Evolutionary conservation across 2,113 vertebrate species (phyloP), one percentile per base, ranked within the genome.

Genomic region (Notarius lentiginosus): DNA sequence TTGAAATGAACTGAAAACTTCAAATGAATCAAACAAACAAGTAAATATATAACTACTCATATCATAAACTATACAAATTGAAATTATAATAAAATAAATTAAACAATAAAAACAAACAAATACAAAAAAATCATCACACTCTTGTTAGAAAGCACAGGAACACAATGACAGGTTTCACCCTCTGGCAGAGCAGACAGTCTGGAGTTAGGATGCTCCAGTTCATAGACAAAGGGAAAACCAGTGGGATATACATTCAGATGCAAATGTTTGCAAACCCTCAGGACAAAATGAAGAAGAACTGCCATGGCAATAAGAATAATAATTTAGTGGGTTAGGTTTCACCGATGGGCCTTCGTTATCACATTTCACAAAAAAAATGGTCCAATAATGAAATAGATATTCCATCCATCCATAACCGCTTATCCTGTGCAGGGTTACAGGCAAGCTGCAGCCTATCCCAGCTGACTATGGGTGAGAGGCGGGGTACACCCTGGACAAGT

Each of bases 151-250:
- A 49, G 55, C 83, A 84, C 10, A 73, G 18, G 66, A 73, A 24
- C 68, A 22, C 2, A 6, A 6, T 63, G 27, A 84, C 83, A 60
- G 83, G 30, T 51, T 76, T 61, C 27, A 81, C 79, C 56, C 79
- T 81, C 79, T 81, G 79, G 58, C 79, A 81, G 56, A 61, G 34
- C 55, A 81, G 79, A 60, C 58, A 81, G 30, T 15, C 30, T 81
- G 79, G 56, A 41, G 79, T 61, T 34, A 47, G 79, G 79, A 81
- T 14, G 55, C 56, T 81, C 58, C 58, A 0, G 5, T 61, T 81
- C 58, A 81, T 11, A 34, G 58, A 81, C 15, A 22, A 81, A 6
- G 9, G 18, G 56, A 63, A 47, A 61, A 56, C 76, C 76, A 79
- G 24, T 79, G 76, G 53, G 76, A 79, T 79, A 15, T 77, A 27